A percentile compares a stretch with the other conserved stretches of the same genome.
phyloP scores from a whole-genome alignment of 2,113 vertebrate genomes.

The Corynorhinus townsendii region DNA sequence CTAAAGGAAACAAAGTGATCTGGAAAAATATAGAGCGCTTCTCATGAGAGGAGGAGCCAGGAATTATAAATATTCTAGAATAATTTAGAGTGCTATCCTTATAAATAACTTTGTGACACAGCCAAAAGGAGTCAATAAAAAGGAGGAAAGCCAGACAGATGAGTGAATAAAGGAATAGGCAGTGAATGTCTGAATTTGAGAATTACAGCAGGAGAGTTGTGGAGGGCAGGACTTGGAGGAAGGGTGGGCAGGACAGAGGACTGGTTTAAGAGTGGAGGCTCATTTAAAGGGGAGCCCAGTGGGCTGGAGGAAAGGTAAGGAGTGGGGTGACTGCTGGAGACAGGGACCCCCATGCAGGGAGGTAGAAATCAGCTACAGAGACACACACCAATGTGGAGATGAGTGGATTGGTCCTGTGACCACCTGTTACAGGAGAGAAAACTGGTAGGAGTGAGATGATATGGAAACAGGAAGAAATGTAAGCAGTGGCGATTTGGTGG shows the following conservation, averaged over 20 bases:
- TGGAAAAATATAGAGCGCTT: not conserved
- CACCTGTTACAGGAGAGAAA: not conserved
- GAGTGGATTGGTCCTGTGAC: fast-evolving
- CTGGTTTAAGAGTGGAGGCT: too few species aligned
- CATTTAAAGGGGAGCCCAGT: fast-evolving
- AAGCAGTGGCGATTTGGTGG: too few species aligned
- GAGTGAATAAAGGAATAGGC: not conserved
- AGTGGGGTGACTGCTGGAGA: not conserved
- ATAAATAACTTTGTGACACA: not conserved
- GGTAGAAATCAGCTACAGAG: not conserved
- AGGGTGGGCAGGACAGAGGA: not conserved
- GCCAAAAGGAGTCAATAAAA: too few species aligned
- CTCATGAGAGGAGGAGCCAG: not conserved
- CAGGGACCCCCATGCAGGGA: not conserved
- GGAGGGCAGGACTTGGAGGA: not conserved
- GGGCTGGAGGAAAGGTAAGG: not conserved
- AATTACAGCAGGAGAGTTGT: not conserved
- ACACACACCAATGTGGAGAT: fast-evolving
- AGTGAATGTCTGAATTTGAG: fast-evolving
- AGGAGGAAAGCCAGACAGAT: too few species aligned
- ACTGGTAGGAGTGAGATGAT: not conserved
- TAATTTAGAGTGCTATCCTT: not conserved
- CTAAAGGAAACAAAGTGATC: not conserved
- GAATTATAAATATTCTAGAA: fast-evolving
- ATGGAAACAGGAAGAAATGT: not conserved